Conservation (phyloP, 2,113 vertebrate species). For the Megaceryle torquata region DNA sequence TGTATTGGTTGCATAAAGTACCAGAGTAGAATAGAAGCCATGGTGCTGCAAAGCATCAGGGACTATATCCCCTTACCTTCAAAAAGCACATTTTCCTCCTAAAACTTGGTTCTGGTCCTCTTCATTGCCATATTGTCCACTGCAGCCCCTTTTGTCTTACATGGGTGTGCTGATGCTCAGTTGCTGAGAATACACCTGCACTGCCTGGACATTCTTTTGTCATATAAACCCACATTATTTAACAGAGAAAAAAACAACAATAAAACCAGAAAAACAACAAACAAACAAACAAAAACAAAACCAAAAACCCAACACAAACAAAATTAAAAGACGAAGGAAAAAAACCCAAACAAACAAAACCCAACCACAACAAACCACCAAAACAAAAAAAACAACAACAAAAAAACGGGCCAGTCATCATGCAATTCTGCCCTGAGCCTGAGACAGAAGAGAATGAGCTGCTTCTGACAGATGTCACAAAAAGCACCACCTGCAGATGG, state of each 20-base stretch:
- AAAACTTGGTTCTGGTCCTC: background rate
- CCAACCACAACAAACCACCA: too few species aligned
- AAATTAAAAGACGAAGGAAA: background rate
- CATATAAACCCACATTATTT: background rate
- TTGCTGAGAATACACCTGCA: background rate
- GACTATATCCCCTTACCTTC: too few species aligned
- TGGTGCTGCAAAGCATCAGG: background rate
- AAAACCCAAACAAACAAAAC: too few species aligned
- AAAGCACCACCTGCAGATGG: background rate
- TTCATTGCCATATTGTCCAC: background rate
- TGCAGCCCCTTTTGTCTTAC: background rate
- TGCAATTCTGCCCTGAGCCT: background rate
- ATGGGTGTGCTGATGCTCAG: background rate
- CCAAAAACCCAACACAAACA: too few species aligned
- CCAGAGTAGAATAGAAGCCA: background rate
- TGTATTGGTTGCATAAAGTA: background rate
- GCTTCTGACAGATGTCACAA: background rate
- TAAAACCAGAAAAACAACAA: too few species aligned
- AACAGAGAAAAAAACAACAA: background rate
- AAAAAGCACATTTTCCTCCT: background rate
- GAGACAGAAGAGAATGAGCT: background rate
- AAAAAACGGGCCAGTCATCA: background rate
- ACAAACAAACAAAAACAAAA: too few species aligned
- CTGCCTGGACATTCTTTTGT: background rate
- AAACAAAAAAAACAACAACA: background rate